Evolutionary conservation across 2,113 vertebrate genomes (phyloP).

Genomic region (Pseudonaja textilis): DNA sequence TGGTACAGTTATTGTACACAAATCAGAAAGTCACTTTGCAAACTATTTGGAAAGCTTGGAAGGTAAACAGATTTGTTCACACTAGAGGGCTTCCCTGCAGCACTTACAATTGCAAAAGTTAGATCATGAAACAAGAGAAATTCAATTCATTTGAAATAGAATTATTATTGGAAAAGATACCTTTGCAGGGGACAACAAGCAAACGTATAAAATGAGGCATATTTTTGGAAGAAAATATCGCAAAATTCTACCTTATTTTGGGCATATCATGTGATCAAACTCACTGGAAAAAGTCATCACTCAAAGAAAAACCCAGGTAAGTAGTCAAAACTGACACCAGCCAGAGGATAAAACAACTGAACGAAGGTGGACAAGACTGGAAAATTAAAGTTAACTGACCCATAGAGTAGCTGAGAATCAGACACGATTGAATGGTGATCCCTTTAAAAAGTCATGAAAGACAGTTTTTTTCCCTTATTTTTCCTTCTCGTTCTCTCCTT

Average conservation of each 20-base stretch:
- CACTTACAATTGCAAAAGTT: background rate
- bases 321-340: background rate
- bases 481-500: background rate
- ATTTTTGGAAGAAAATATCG: background rate
- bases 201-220: background rate
- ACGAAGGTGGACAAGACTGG: background rate
- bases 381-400: background rate
- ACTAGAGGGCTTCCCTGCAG: background rate
- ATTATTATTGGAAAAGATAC: background rate
- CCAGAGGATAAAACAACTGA: background rate
- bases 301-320: background rate
- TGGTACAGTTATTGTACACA: background rate
- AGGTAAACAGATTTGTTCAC: background rate
- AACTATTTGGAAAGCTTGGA: background rate
- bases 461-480: background rate
- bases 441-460: background rate
- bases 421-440: background rate
- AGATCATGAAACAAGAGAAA: background rate
- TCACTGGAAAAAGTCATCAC: background rate
- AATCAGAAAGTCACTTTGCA: background rate
- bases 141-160: background rate
- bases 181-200: background rate
- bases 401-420: background rate
- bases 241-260: background rate
- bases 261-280: background rate